Evolutionary conservation across 37 sponge, comb jelly and placozoan genomes (phyloP).

Genomic region (Ianthella basta): DNA sequence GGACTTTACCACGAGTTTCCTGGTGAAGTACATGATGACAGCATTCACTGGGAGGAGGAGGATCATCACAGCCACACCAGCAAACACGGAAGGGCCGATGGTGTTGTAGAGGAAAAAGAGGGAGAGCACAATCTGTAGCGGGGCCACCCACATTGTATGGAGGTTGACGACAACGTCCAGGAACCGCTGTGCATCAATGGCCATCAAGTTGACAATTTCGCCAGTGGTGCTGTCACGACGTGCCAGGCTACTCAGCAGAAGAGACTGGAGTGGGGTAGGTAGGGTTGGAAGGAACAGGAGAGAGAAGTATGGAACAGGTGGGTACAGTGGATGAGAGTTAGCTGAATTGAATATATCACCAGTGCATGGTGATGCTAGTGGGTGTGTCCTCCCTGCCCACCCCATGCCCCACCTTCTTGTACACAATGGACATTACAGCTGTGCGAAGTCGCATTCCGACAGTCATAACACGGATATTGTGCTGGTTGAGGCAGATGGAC

Average conservation of each 20-base stretch:
- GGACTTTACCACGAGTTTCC: slow-evolving; percentile 53
- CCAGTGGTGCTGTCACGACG: slow-evolving; percentile 80
- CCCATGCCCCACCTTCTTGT: slow-evolving; percentile 78
- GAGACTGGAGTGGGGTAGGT: slow-evolving; percentile 55
- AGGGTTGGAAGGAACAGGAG: background rate
- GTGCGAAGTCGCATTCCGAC: slow-evolving; percentile 80
- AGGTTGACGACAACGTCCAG: slow-evolving; percentile 89
- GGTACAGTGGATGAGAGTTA: no score
- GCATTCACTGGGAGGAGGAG: slow-evolving; percentile 88
- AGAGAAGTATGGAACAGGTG: no score
- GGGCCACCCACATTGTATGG: slow-evolving; percentile 91
- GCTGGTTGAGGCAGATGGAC: slow-evolving; percentile 78
- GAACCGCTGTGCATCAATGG: slow-evolving; percentile 95
- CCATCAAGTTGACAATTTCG: slow-evolving; percentile 99
- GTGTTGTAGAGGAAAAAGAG: slow-evolving; percentile 81
- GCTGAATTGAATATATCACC: no score
- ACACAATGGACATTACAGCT: slow-evolving; percentile 79
- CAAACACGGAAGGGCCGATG: slow-evolving; percentile 90
- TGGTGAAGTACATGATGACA: slow-evolving; percentile 47
- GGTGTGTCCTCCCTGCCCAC: no score
- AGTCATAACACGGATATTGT: slow-evolving; percentile 68
- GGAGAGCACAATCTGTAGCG: slow-evolving; percentile 84
- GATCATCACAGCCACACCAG: slow-evolving; percentile 89
- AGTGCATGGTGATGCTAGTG: no score
- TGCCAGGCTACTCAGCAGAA: slow-evolving; percentile 78